Conservation (phyloP, 2,888 invertebrate species). For the Microplitis deprimator region DNA sequence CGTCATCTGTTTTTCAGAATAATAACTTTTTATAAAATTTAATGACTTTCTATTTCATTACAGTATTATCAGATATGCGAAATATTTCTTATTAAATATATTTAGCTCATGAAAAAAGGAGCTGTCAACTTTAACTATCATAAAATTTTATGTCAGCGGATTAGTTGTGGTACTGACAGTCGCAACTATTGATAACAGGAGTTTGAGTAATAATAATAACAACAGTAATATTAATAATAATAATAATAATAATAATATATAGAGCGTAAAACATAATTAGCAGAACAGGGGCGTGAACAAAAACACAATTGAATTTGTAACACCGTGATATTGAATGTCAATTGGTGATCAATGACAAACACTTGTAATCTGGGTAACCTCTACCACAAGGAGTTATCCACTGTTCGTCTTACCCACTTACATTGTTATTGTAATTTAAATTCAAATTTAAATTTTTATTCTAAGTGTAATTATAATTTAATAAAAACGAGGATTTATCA, state of each 20-base stretch:
- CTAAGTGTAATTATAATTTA: background rate
- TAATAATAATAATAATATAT: background rate
- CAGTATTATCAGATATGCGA: background rate
- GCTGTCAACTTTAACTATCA: background rate
- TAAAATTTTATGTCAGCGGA: background rate
- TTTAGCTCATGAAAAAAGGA: background rate
- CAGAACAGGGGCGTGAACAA: constrained; percentile 1
- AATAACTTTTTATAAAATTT: background rate
- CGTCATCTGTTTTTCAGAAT: background rate
- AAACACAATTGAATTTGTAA: constrained; percentile 1
- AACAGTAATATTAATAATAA: background rate
- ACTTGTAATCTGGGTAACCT: background rate
- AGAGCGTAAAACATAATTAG: background rate
- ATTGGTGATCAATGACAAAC: constrained; percentile 1
- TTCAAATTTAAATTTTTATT: background rate
- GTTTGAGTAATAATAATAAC: background rate
- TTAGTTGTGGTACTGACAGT: background rate
- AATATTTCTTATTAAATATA: background rate
- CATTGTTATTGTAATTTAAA: background rate
- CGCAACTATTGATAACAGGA: background rate
- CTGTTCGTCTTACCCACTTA: background rate
- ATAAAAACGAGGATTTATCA: constrained; percentile 6
- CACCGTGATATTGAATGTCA: background rate
- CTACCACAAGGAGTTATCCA: background rate
- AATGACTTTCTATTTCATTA: background rate